These are phyloP conservation scores for Oryctolagus cuniculus DNA, from an alignment of 2,113 vertebrate genomes.

Conservation along the genomic window DNA sequence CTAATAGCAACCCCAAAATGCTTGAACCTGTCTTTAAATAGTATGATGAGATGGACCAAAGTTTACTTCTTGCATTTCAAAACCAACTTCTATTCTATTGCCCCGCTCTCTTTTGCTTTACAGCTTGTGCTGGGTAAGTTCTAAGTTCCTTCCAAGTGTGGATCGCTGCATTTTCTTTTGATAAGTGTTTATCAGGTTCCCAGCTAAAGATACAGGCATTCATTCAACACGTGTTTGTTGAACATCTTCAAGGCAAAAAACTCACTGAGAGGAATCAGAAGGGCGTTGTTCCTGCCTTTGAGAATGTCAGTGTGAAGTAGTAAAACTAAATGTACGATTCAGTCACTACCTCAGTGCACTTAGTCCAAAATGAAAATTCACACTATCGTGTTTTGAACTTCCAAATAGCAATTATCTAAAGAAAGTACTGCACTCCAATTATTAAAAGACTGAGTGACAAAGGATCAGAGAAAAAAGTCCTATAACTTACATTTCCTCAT, in stretches of 20 bases:
- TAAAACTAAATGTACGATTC: background rate
- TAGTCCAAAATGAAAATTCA: background rate
- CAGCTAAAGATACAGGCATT: background rate
- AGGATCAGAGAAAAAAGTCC: background rate
- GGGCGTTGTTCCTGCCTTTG: background rate
- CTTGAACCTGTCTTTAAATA: background rate
- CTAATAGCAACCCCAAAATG: background rate
- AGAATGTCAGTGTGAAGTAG: background rate
- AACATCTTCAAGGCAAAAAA: background rate
- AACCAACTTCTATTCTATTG: background rate
- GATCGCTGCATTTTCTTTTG: background rate
- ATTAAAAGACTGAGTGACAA: background rate
- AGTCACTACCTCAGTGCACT: background rate
- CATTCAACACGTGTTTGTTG: background rate
- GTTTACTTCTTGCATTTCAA: background rate
- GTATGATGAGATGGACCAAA: background rate
- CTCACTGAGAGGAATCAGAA: background rate
- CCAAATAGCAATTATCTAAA: background rate
- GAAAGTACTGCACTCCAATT: background rate
- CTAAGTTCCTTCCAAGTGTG: background rate
- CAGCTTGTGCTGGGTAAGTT: background rate
- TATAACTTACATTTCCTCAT: background rate
- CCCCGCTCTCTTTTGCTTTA: background rate
- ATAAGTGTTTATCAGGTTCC: slow-evolving; percentile 10
- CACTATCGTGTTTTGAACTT: background rate